Percentiles rank a stretch among this genome's conserved stretches.
These are phyloP conservation scores for Sebastes melanostomus DNA, from an alignment of 2,797 vertebrate genomes.

Conservation along the genomic window DNA sequence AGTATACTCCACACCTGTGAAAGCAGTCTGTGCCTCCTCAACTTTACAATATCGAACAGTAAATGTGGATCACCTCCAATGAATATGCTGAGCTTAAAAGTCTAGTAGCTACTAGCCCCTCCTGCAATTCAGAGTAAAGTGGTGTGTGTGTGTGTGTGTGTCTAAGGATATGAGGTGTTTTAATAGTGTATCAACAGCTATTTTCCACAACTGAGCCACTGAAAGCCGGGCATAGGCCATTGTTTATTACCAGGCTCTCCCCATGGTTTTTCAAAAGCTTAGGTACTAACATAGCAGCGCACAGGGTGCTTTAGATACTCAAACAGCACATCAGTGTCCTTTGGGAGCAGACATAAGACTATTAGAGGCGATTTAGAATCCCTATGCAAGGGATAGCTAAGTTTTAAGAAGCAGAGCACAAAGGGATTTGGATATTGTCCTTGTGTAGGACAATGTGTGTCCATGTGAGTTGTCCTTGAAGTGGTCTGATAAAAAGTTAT, in stretches of 20 bases:
- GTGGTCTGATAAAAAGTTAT: conserved; percentile 26
- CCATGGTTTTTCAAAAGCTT: conserved; percentile 36
- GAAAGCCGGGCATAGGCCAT: conserved; percentile 30
- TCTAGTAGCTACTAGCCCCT: neutral
- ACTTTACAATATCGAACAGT: conserved; percentile 49
- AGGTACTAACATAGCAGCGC: conserved; percentile 20
- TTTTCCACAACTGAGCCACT: conserved; percentile 31
- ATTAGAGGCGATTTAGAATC: conserved; percentile 58
- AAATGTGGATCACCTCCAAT: conserved; percentile 41
- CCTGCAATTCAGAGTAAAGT: conserved; percentile 4
- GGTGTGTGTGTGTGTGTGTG: neutral
- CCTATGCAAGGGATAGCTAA: conserved; percentile 44
- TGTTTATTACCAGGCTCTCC: conserved; percentile 50
- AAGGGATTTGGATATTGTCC: conserved; percentile 58
- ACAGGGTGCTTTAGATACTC: conserved; percentile 40
- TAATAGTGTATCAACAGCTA: conserved; percentile 11
- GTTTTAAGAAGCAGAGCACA: conserved; percentile 50
- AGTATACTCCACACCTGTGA: conserved; percentile 34
- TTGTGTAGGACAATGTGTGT: conserved; percentile 32
- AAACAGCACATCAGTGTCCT: conserved; percentile 44
- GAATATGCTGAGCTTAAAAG: conserved; percentile 1
- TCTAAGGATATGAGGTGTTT: neutral
- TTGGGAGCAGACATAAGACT: conserved; percentile 59
- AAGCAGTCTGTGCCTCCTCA: conserved; percentile 19
- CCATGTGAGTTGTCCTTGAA: conserved; percentile 50